Evolutionary conservation across 2,888 invertebrate species (phyloP).

Genomic region (Drosophila meridionalis): DNA sequence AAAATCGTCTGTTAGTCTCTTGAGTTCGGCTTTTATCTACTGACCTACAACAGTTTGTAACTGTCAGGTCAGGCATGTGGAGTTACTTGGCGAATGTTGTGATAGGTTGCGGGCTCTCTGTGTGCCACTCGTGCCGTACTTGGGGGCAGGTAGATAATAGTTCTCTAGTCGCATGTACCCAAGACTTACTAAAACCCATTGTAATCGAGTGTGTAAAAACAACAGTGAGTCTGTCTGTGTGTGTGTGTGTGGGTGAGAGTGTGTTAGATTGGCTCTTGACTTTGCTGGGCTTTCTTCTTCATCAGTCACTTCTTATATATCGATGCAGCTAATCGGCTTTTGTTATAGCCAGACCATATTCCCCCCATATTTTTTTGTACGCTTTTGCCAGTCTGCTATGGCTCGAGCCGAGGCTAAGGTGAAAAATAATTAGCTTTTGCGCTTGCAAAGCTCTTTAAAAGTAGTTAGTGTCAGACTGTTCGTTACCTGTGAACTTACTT

Average conservation of each 20-base stretch:
- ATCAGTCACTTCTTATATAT: conserved; percentile 28
- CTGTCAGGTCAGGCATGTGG: conserved; percentile 58
- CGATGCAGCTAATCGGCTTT: conserved; percentile 44
- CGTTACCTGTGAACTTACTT: conserved; percentile 1
- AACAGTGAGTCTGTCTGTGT: not conserved
- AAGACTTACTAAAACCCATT: conserved; percentile 33
- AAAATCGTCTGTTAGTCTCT: conserved; percentile 18
- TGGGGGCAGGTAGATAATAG: conserved; percentile 55
- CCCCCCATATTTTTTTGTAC: not conserved
- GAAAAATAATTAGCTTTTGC: conserved; percentile 24
- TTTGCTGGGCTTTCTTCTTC: conserved; percentile 26
- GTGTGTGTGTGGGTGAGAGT: not conserved
- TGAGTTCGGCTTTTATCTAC: conserved; percentile 50
- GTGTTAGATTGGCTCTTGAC: conserved; percentile 16
- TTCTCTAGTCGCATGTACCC: conserved; percentile 17
- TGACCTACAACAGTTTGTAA: conserved; percentile 69
- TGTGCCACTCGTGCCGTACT: conserved; percentile 38
- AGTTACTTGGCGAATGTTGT: conserved; percentile 70
- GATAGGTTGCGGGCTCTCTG: conserved; percentile 65
- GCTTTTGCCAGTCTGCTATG: not conserved
- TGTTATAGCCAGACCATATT: conserved; percentile 12
- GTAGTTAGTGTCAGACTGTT: conserved; percentile 5
- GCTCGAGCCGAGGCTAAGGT: conserved; percentile 1
- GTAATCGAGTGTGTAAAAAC: conserved; percentile 33
- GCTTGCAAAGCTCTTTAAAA: conserved; percentile 8